A percentile compares a stretch with the other conserved stretches of the same genome.
These are phyloP conservation scores for Oikopleura vanhoeffeni DNA, from an alignment of 23 tunicate species.

Conservation along the genomic window DNA sequence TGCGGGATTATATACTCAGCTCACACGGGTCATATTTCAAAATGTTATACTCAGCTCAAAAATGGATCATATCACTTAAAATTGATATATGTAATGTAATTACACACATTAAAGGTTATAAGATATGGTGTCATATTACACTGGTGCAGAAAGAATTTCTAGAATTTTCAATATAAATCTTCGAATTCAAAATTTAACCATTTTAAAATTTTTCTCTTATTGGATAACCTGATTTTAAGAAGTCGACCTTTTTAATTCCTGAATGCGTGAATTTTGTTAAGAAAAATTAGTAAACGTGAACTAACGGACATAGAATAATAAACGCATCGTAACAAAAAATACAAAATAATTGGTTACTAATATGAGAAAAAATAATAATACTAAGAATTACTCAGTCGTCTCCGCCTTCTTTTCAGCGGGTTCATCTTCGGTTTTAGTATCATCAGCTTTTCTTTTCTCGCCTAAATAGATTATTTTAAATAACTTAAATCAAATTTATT, in stretches of 20 bases:
- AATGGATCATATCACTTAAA: too few relatives aligned
- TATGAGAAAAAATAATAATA: background rate
- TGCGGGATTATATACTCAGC: too few relatives aligned
- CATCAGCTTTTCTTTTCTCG: conserved; percentile 1
- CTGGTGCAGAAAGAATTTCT: too few relatives aligned
- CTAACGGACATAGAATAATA: background rate
- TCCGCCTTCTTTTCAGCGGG: conserved; percentile 4
- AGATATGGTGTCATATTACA: too few relatives aligned
- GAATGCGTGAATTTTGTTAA: background rate
- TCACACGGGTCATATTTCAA: too few relatives aligned
- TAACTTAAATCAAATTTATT: too few relatives aligned
- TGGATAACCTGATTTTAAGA: background rate
- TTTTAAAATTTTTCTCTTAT: background rate
- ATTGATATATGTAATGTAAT: too few relatives aligned
- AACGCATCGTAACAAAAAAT: background rate
- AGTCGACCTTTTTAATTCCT: background rate
- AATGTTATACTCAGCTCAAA: too few relatives aligned
- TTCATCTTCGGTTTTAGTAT: background rate
- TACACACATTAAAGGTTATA: too few relatives aligned
- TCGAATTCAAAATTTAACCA: too few relatives aligned
- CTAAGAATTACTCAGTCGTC: background rate
- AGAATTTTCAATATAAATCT: too few relatives aligned
- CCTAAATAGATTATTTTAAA: background rate
- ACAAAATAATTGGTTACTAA: background rate
- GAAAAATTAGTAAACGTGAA: background rate